Evolutionary conservation across 2,113 vertebrate species (phyloP).

Genomic region (Dicrurus megarhynchus): DNA sequence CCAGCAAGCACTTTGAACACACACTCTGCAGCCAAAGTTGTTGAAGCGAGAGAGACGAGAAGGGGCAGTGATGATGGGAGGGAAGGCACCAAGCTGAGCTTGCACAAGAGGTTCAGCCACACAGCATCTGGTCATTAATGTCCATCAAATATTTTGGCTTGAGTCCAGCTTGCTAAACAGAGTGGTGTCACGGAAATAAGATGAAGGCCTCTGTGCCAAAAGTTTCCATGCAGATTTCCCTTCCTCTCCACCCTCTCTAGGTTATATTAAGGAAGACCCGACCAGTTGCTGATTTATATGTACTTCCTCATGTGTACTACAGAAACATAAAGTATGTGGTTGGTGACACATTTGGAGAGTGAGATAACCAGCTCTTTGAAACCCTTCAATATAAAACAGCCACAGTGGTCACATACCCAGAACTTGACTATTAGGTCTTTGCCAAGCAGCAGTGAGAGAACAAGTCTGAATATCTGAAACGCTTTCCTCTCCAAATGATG

Average conservation of each 20-base stretch:
- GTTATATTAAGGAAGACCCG: not conserved
- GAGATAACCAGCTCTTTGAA: not conserved
- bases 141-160: slow-evolving; percentile 27
- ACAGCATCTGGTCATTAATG: slow-evolving; percentile 46
- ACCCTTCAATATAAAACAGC: not conserved
- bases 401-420: not conserved
- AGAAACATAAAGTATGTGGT: not conserved
- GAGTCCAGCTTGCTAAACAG: slow-evolving; percentile 14
- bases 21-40: not conserved
- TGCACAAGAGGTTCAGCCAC: slow-evolving; percentile 37
- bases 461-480: not conserved
- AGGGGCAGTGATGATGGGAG: slow-evolving; percentile 40
- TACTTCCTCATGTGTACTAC: not conserved
- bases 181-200: not conserved
- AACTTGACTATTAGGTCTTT: not conserved
- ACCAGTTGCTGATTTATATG: not conserved
- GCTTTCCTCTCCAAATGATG: not conserved
- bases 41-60: slow-evolving; percentile 57
- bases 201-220: not conserved
- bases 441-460: not conserved
- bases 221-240: not conserved
- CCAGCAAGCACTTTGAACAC: not conserved
- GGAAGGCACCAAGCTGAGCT: slow-evolving; percentile 20
- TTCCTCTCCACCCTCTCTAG: not conserved
- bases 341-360: not conserved